Evolutionary conservation across 2,113 vertebrate genomes (phyloP).

Genomic region (Corythaixoides concolor): DNA sequence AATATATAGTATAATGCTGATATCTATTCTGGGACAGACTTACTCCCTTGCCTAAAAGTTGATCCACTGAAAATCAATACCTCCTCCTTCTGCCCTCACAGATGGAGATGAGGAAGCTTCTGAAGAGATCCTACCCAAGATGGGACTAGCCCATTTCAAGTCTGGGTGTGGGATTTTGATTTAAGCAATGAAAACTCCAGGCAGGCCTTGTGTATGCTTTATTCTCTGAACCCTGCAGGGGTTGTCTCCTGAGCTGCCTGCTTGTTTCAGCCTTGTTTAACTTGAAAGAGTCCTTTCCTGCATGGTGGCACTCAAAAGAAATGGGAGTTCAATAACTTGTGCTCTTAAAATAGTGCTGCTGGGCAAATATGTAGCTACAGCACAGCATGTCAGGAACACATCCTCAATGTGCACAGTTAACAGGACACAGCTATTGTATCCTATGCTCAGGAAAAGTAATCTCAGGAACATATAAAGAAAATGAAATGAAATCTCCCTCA

Average conservation of each 20-base stretch:
- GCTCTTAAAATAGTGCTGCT: background rate
- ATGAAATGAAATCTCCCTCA: background rate
- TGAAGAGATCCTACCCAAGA: background rate
- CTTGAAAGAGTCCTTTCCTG: background rate
- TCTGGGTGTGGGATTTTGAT: background rate
- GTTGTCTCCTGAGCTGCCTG: background rate
- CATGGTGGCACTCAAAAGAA: background rate
- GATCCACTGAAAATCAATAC: background rate
- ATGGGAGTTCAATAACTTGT: background rate
- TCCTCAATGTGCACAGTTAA: background rate
- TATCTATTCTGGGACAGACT: background rate
- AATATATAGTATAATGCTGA: background rate
- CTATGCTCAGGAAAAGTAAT: background rate
- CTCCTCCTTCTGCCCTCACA: background rate
- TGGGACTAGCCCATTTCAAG: background rate
- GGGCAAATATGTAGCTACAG: background rate
- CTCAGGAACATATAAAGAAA: background rate
- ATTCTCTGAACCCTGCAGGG: background rate
- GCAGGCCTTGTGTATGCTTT: background rate
- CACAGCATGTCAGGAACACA: background rate
- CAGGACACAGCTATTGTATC: background rate
- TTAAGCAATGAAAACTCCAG: background rate
- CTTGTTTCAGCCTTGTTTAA: background rate
- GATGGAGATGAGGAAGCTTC: background rate
- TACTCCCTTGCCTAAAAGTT: background rate